These are phyloP conservation scores for Iphiclides podalirius DNA, from an alignment of 2,888 invertebrate genomes.

Conservation along the genomic window DNA sequence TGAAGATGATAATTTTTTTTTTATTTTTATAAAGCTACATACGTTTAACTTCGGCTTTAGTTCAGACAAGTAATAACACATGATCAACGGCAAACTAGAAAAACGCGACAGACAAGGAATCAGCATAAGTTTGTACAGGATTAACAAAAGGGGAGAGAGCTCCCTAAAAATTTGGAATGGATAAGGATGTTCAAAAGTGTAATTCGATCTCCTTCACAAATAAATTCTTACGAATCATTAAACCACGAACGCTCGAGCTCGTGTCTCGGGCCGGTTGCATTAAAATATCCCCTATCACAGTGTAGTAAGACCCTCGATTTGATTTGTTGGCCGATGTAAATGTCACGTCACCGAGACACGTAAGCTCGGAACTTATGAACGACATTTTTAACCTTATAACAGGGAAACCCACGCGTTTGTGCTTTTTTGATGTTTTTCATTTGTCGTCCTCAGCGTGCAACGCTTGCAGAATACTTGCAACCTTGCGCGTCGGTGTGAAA, in stretches of 20 bases:
- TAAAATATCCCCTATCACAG: conserved; percentile 9
- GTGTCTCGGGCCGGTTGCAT: conserved; percentile 1
- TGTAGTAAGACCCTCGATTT: conserved; percentile 9
- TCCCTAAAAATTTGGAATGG: too few species aligned
- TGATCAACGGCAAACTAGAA: too few species aligned
- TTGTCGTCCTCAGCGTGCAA: neutral
- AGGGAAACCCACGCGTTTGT: conserved; percentile 22
- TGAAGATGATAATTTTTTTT: too few species aligned
- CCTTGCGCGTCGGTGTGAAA: neutral
- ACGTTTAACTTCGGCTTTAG: too few species aligned
- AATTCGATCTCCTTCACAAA: neutral
- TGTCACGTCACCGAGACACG: conserved; percentile 14
- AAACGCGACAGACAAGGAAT: too few species aligned
- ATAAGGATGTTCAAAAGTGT: too few species aligned
- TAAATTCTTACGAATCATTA: neutral
- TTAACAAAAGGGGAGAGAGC: too few species aligned
- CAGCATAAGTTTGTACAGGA: too few species aligned
- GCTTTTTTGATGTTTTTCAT: conserved; percentile 17
- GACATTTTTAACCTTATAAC: conserved; percentile 27
- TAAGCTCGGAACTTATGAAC: conserved; percentile 25
- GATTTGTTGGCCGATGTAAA: conserved; percentile 1
- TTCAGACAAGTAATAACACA: too few species aligned
- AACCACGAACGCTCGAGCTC: neutral
- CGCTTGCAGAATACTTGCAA: neutral
- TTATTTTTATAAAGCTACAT: too few species aligned